phyloP scores from a whole-genome alignment of 2,888 invertebrate species.

The Zygaena filipendulae region DNA sequence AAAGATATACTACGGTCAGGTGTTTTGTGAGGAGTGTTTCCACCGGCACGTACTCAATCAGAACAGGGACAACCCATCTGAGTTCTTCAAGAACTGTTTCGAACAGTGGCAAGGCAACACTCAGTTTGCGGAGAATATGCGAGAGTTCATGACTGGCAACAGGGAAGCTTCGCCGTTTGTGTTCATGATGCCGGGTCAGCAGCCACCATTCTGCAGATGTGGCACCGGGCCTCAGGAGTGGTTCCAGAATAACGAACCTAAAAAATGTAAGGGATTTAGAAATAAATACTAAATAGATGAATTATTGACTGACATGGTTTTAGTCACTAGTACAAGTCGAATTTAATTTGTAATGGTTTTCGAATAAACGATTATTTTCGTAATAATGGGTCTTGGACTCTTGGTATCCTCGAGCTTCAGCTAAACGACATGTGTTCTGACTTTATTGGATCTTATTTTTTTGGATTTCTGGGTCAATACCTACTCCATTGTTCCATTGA shows the following conservation, averaged over 20 bases:
- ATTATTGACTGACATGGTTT: background rate
- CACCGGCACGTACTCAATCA: conserved; percentile 38
- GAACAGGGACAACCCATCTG: conserved; percentile 40
- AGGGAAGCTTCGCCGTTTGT: conserved; percentile 36
- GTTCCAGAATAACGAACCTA: conserved; percentile 36
- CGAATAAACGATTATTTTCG: no score
- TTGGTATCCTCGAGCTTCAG: no score
- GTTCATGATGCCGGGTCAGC: conserved; percentile 43
- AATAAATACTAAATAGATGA: no score
- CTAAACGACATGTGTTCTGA: no score
- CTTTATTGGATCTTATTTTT: no score
- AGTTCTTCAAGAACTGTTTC: conserved; percentile 52
- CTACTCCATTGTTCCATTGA: no score
- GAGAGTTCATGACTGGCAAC: conserved; percentile 37
- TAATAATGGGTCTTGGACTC: no score
- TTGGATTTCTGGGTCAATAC: no score
- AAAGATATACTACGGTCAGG: conserved; percentile 57
- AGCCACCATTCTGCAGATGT: conserved; percentile 39
- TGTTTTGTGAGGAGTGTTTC: conserved; percentile 56
- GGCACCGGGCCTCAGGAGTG: conserved; percentile 35
- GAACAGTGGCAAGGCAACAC: conserved; percentile 52
- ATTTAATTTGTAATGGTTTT: no score
- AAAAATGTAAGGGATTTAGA: conserved; percentile 35
- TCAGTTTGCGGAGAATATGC: conserved; percentile 41
- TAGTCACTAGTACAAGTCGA: no score